phyloP scores from a whole-genome alignment of 2,888 invertebrate genomes.

The Latrodectus hesperus region DNA sequence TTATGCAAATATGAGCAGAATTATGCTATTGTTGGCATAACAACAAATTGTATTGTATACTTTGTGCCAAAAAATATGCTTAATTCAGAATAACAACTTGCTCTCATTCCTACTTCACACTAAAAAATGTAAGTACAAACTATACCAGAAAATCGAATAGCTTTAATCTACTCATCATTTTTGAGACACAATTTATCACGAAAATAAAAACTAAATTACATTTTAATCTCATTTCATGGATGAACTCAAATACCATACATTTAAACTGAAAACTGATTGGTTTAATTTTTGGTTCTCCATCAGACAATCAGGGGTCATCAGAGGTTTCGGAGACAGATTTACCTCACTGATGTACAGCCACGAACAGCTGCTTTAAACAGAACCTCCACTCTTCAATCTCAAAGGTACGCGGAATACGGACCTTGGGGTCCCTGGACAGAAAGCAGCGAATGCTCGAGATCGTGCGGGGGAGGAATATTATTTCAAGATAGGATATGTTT shows the following conservation, averaged over 20 bases:
- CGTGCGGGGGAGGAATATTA: slow-evolving; percentile 95
- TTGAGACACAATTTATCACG: not conserved
- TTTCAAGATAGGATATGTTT: slow-evolving; percentile 87
- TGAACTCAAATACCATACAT: too few species aligned
- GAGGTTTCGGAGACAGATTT: slow-evolving; percentile 23
- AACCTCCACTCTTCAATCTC: slow-evolving; percentile 23
- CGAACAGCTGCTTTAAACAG: slow-evolving; percentile 8
- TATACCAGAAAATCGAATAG: not conserved
- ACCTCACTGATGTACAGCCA: not conserved
- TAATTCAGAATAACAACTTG: not conserved
- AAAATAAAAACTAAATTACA: too few species aligned
- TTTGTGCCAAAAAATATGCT: not conserved
- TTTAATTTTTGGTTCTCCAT: not conserved
- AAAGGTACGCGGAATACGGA: slow-evolving; percentile 8
- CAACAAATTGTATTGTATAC: not conserved
- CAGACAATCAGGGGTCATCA: not conserved
- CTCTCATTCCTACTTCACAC: too few species aligned
- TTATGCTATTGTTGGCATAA: not conserved
- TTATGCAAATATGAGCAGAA: not conserved
- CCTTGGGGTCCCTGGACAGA: slow-evolving; percentile 70
- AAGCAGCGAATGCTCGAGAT: slow-evolving; percentile 83
- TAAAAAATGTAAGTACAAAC: too few species aligned
- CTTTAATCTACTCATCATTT: not conserved
- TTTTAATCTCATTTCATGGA: too few species aligned
- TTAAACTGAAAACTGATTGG: too few species aligned